Evolutionary conservation across 2,888 invertebrate species (phyloP).

Genomic region (Leptopilina syphax): DNA sequence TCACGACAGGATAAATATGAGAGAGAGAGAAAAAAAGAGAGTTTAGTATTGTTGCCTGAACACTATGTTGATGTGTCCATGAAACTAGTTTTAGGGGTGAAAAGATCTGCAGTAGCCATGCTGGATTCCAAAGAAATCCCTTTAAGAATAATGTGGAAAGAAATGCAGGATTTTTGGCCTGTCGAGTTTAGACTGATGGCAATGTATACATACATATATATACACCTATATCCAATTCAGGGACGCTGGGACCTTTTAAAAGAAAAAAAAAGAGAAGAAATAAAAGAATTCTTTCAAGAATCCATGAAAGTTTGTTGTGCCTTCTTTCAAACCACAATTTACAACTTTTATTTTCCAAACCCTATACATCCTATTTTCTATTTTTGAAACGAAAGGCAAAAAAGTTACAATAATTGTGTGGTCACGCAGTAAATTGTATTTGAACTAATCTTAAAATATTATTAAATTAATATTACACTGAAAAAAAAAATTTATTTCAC

Average conservation of each 20-base stretch:
- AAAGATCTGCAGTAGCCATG: neutral
- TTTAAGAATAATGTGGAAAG: conserved; percentile 27
- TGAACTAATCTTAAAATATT: no score
- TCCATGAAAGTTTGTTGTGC: neutral
- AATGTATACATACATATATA: neutral
- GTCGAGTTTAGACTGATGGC: conserved; percentile 25
- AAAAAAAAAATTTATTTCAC: no score
- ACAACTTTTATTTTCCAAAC: neutral
- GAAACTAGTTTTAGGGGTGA: conserved; percentile 32
- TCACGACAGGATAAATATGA: neutral
- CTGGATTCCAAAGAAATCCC: neutral
- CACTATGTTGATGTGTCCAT: neutral
- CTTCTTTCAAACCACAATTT: neutral
- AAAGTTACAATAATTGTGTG: no score
- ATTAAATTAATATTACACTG: no score
- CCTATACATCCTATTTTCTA: neutral
- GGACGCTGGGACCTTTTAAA: neutral
- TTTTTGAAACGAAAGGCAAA: neutral
- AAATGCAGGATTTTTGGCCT: conserved; percentile 26
- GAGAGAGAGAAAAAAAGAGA: neutral
- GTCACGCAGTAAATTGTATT: no score
- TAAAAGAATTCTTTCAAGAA: neutral
- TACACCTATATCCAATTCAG: neutral
- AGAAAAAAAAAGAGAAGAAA: neutral
- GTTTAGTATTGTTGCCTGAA: neutral